Percentiles rank a stretch among this genome's conserved stretches.
phyloP scores from a whole-genome alignment of 2,797 vertebrate species.

The Heliangelus exortis region DNA sequence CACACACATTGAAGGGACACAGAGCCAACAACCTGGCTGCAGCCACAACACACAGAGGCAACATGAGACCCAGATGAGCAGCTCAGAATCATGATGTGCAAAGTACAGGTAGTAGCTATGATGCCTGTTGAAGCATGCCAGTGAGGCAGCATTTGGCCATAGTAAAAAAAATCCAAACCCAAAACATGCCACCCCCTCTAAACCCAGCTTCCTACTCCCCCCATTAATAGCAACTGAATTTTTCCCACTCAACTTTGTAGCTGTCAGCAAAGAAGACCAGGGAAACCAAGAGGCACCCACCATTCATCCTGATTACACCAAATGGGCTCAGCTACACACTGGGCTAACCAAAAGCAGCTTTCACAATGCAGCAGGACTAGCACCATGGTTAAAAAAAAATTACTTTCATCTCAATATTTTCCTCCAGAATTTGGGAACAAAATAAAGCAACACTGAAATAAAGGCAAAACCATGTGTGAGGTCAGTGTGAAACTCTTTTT shows the following conservation, averaged over 20 bases:
- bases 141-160: background rate
- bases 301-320: background rate
- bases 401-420: background rate
- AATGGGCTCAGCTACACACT: background rate
- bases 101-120: background rate
- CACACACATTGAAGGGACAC: rapidly evolving
- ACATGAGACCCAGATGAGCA: background rate
- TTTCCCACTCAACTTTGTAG: background rate
- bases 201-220: background rate
- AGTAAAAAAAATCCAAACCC: background rate
- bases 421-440: background rate
- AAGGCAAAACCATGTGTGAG: background rate
- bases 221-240: background rate
- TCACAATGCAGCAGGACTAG: background rate
- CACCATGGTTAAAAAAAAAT: background rate
- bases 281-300: background rate
- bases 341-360: background rate
- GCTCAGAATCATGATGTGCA: background rate
- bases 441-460: background rate
- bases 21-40: background rate
- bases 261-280: background rate
- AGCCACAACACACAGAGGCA: background rate
- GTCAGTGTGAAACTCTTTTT: background rate
- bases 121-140: rapidly evolving
- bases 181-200: rapidly evolving